phyloP scores from a whole-genome alignment of 2,113 vertebrate genomes.

The Neotoma lepida region DNA sequence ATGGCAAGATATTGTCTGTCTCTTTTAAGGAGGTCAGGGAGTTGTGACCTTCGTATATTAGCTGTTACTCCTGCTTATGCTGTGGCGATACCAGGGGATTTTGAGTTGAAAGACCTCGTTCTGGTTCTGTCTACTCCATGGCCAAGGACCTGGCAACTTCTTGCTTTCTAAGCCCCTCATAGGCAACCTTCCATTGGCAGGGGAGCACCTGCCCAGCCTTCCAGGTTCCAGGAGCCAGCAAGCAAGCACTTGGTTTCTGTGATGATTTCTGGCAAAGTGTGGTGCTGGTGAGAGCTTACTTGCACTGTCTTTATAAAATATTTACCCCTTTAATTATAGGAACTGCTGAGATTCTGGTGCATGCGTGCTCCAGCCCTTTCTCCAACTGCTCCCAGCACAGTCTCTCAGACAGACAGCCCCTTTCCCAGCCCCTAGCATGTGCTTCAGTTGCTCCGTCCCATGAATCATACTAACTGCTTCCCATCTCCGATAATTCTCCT shows the following conservation, averaged over 20 bases:
- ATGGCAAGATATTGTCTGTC: not conserved
- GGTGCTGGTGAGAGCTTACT: conserved; percentile 24
- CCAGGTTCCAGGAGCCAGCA: not conserved
- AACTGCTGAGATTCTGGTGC: conserved; percentile 14
- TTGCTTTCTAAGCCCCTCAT: not conserved
- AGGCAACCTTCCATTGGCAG: not conserved
- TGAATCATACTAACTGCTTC: conserved; percentile 63
- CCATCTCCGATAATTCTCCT: conserved; percentile 65
- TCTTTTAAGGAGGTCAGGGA: not conserved
- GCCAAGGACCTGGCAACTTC: not conserved
- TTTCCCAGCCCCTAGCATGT: not conserved
- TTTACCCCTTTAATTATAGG: conserved; percentile 64
- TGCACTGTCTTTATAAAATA: conserved; percentile 66
- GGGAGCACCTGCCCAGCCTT: not conserved
- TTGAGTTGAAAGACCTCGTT: not conserved
- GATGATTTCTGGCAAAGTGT: not conserved
- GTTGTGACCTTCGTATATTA: not conserved
- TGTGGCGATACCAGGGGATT: not conserved
- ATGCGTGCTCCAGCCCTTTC: not conserved
- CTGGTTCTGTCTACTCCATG: not conserved
- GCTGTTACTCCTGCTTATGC: too few relatives aligned
- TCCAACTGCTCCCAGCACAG: not conserved
- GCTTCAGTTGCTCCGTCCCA: conserved; percentile 30
- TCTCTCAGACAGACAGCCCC: not conserved
- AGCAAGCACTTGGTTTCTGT: not conserved